Evolutionary conservation across 2,113 vertebrate species (phyloP).

Genomic region (Sinocyclocheilus rhinocerous): DNA sequence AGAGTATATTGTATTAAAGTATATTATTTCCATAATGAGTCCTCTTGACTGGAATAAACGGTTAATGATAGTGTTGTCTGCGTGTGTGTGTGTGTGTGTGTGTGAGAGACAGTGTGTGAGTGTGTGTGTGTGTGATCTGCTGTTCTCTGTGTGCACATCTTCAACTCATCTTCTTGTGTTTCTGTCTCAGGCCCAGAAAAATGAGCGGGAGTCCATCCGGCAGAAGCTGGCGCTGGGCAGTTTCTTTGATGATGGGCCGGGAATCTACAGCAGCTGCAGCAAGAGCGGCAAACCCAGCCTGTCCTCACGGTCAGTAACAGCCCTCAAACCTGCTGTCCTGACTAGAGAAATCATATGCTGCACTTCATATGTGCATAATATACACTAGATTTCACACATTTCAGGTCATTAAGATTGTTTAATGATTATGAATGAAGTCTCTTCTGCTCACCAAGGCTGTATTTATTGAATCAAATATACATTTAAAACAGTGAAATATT

Average conservation of each 20-base stretch:
- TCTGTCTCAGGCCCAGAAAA: slow-evolving; percentile 93
- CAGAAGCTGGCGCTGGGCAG: slow-evolving; percentile 98
- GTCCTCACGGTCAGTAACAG: slow-evolving; percentile 86
- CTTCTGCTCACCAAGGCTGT: too few species aligned
- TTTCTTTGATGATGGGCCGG: slow-evolving; percentile 98
- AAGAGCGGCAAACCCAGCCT: slow-evolving; percentile 98
- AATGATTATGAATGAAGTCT: too few species aligned
- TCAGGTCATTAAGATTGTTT: too few species aligned
- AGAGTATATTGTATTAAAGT: too few species aligned
- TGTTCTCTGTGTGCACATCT: not conserved
- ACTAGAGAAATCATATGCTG: too few species aligned
- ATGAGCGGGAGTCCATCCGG: slow-evolving; percentile 97
- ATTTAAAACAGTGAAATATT: too few species aligned
- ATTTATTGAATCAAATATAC: too few species aligned
- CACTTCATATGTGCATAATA: too few species aligned
- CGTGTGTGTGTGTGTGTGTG: not conserved
- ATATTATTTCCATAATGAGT: too few species aligned
- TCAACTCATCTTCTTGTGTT: not conserved
- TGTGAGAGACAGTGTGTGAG: not conserved
- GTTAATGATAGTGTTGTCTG: not conserved
- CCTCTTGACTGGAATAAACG: too few species aligned
- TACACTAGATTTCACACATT: too few species aligned
- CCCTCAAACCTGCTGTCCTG: too few species aligned
- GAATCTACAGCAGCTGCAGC: slow-evolving; percentile 97
- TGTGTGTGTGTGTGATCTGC: not conserved